A percentile compares a stretch with the other conserved stretches of the same genome.
Evolutionary conservation across 2,888 invertebrate species (phyloP).

Genomic region (Artemia sp.): DNA sequence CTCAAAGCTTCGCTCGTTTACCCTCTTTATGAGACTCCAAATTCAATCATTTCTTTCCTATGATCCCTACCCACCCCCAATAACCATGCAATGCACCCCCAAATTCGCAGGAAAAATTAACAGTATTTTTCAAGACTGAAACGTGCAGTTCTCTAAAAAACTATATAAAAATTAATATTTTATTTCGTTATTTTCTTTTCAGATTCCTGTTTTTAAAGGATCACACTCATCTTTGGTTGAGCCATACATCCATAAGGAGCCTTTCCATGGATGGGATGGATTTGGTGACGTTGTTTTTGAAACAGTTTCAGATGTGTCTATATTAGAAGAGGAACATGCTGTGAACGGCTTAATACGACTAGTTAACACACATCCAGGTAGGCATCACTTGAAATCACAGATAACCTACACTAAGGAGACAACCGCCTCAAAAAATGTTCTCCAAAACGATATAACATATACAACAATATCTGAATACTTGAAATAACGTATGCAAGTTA

Average conservation of each 20-base stretch:
- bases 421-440: too few species aligned
- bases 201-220: constrained; percentile 26
- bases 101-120: neutral
- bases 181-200: constrained; percentile 16
- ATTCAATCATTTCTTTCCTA: too few species aligned
- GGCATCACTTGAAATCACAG: neutral
- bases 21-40: too few species aligned
- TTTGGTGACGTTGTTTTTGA: constrained; percentile 42
- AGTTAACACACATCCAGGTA: constrained; percentile 27
- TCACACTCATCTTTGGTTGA: constrained; percentile 24
- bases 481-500: too few species aligned
- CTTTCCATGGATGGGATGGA: constrained; percentile 50
- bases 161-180: constrained; percentile 22
- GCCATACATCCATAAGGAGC: constrained; percentile 23
- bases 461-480: too few species aligned
- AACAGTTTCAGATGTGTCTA: constrained; percentile 32
- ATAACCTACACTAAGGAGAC: too few species aligned
- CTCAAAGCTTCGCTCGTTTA: too few species aligned
- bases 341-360: constrained; percentile 27
- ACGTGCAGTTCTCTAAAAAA: constrained; percentile 23
- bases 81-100: too few species aligned
- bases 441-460: too few species aligned
- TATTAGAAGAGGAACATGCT: constrained; percentile 35
- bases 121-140: neutral
- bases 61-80: too few species aligned